phyloP scores from a whole-genome alignment of 2,113 vertebrate genomes.

The Siniperca knerii region DNA sequence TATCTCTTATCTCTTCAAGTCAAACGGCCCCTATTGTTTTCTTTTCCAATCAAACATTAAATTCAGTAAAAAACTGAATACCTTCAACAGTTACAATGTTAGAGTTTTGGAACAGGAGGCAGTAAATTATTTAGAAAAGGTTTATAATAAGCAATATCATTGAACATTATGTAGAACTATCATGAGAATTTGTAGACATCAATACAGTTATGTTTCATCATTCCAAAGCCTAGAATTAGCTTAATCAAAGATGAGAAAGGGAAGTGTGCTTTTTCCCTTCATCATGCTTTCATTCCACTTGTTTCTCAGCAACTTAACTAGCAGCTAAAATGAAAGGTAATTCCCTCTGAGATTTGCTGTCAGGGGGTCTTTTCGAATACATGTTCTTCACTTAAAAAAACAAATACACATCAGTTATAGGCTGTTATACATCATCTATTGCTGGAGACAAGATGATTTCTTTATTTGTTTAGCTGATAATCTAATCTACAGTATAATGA shows the following conservation, averaged over 20 bases:
- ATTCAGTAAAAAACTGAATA: not conserved
- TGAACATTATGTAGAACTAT: constrained; percentile 8
- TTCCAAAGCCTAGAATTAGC: constrained; percentile 25
- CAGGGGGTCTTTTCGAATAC: constrained; percentile 42
- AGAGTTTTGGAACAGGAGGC: not conserved
- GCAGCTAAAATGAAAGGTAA: constrained; percentile 59
- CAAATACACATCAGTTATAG: constrained; percentile 21
- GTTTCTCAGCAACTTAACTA: constrained; percentile 34
- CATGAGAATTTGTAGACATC: constrained; percentile 19
- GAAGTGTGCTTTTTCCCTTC: constrained; percentile 23
- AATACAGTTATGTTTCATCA: constrained; percentile 32
- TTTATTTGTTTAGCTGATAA: not conserved
- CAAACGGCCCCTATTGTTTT: constrained; percentile 1
- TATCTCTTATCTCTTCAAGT: not conserved
- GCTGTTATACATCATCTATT: not conserved
- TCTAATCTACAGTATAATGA: not conserved
- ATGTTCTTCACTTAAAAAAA: constrained; percentile 26
- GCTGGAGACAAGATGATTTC: not conserved
- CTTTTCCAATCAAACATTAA: not conserved
- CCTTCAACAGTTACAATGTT: not conserved
- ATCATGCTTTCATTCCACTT: constrained; percentile 29
- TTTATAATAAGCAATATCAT: not conserved
- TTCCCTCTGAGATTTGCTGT: constrained; percentile 54
- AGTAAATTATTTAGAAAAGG: not conserved
- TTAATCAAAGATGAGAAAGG: constrained; percentile 41